Conservation (phyloP, 1,140 invertebrate species). For the Drosophila takahashii region DNA sequence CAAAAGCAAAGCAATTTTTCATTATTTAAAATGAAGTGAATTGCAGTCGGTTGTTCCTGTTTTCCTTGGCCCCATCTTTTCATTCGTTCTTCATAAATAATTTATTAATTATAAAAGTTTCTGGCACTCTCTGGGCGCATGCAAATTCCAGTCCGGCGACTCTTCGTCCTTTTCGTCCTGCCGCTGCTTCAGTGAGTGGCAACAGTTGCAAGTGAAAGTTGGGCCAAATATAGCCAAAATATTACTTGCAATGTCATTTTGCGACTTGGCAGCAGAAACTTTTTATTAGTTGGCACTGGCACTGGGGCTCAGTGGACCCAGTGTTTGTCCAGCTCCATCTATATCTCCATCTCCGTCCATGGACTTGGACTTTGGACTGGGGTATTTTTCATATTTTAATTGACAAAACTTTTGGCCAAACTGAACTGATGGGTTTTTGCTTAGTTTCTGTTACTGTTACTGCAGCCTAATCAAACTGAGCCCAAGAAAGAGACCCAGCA, state of each 20-base stretch:
- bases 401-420: constrained; percentile 81
- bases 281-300: constrained; percentile 73
- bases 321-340: constrained; percentile 12
- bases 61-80: constrained; percentile 50
- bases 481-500: constrained; percentile 7
- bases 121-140: constrained; percentile 69
- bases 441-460: constrained; percentile 70
- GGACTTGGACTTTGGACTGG: constrained; percentile 19
- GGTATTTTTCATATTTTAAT: constrained; percentile 82
- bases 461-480: constrained; percentile 42
- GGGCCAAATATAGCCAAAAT: constrained; percentile 68
- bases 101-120: constrained; percentile 83
- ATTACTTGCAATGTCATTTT: constrained; percentile 77
- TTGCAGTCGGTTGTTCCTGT: constrained; percentile 58
- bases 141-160: constrained; percentile 44
- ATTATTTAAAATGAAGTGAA: constrained; percentile 82
- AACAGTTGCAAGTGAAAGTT: constrained; percentile 76
- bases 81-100: constrained; percentile 80
- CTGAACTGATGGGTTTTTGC: constrained; percentile 70
- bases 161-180: neutral
- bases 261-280: constrained; percentile 74
- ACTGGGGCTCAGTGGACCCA: constrained; percentile 27
- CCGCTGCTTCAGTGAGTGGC: constrained; percentile 32
- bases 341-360: neutral
- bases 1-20: constrained; percentile 76